Evolutionary conservation across 2,797 vertebrate species (phyloP), one percentile per base, ranked within the genome.

Genomic region (Dryobates pubescens): DNA sequence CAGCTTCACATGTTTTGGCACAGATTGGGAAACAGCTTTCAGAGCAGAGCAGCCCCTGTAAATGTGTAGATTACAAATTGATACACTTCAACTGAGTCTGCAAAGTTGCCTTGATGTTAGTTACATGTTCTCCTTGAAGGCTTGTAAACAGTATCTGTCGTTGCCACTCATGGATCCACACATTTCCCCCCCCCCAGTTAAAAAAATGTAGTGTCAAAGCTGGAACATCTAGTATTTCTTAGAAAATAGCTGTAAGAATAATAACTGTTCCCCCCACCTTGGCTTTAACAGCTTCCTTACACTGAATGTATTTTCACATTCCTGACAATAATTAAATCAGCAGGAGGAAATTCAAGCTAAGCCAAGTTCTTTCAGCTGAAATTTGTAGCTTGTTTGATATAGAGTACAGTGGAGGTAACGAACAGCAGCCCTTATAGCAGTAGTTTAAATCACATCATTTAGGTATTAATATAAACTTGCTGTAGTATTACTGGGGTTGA

Each of bases 11-110:
- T 64, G 88, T 76, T 72, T 76, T 78, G 76, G 87, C 92, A 95
- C 95, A 94, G 83, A 91, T 88, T 72, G 82, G 92, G 86, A 94
- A 95, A 94, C 86, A 93, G 90, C 91, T 96, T 95, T 96, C 65
- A 73, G 90, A 95, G 87, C 89, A 83, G 58, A 91, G 85, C 64
- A 93, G 79, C 77, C 84, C 88, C 93, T 93, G 74, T 95, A 87
- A 82, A 62, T 79, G 54, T 83, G 82, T 77, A 86, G 78, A 80
- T 94, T 92, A 81, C 74, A 81, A 82, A 70, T 69, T 85, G 93
- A 84, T 86, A 72, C 45, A 45, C 75, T 88, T 74, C 51, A 74
- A 71, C 34, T 38, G 58, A 92, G 73, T 74, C 93, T 78, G 65
- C 80, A 75, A 75, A 59, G 56, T 77, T 86, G 82, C 56, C 77